Base-by-base conservation (phyloP, 2,888 invertebrate species). In the Elmis aenea region DNA sequence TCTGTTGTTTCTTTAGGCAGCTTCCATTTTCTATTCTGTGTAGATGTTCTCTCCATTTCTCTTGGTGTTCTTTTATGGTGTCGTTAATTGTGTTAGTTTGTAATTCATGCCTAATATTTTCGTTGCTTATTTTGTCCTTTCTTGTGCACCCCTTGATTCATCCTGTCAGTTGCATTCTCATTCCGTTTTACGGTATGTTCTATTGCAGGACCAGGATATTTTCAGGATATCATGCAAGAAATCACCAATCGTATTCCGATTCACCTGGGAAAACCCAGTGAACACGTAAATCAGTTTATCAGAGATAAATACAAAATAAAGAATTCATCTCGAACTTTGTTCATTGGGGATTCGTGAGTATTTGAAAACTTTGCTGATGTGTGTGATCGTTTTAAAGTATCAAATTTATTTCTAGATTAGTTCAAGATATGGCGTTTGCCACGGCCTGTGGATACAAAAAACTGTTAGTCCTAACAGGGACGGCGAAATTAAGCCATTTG, bases 261-360 rank as follows among this genome's bases (percentile, higher is more conserved):
- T 2, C 39, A 52, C 6, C 57, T 75, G 23, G 74, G 71, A 0
- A 79, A 79, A 50, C 78, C 78, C 0, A 69, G 70, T 0, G 61
- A 61, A 42, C 18, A 52, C 13, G 71, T 72, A 5, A 69, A 70
- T 6, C 62, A 72, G 37, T 68, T 70, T 2, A 69, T 79, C 1
- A 70, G 72, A 56, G 71, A 74, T 34, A 66, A 72, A 21, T 76
- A 79, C 30, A 72, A 75, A 0, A 71, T 85, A 11, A 61, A 62
- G 0, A 73, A 85, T 45, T 76, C 85, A 0, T 67, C 70, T 13
- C 70, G 81, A 39, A 81, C 85, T 0, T 66, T 92, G 10, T 89
- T 92, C 72, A 79, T 91, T 54, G 92, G 92, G 21, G 92, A 92
- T 61, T 80, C 84, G 78, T 84, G 62, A 71, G 72, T 70, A 43